phyloP scores from a whole-genome alignment of 2,113 vertebrate species.

The Ophthalmolycus amberensis region DNA sequence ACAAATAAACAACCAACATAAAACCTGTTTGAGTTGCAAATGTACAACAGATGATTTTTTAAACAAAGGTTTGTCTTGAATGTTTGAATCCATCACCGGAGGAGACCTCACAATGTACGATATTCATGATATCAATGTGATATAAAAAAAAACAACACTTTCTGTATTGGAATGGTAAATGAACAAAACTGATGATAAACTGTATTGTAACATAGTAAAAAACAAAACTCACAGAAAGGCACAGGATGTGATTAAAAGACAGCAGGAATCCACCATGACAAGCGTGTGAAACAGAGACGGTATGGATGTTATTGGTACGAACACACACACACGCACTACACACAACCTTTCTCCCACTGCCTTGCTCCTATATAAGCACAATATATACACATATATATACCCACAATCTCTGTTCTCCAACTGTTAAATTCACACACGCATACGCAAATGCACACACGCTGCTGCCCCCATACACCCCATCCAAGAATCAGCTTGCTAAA shows the following conservation, averaged over 20 bases:
- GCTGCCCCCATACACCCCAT: constrained; percentile 60
- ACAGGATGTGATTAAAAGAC: constrained; percentile 80
- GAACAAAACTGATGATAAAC: constrained; percentile 75
- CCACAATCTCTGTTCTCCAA: neutral
- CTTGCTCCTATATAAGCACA: constrained; percentile 38
- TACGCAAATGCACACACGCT: constrained; percentile 42
- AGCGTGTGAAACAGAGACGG: constrained; percentile 48
- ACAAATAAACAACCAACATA: constrained; percentile 74
- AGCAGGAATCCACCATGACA: constrained; percentile 73
- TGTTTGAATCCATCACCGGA: constrained; percentile 82
- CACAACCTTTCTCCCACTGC: constrained; percentile 36
- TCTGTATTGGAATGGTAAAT: constrained; percentile 73
- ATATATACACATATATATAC: constrained; percentile 28
- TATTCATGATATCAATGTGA: constrained; percentile 74
- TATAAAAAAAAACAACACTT: constrained; percentile 59
- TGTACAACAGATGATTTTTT: constrained; percentile 77
- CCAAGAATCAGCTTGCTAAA: constrained; percentile 87
- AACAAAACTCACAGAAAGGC: constrained; percentile 82
- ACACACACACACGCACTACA: constrained; percentile 70
- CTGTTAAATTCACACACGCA: constrained; percentile 36
- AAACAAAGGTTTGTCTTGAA: constrained; percentile 85
- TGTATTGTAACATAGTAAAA: constrained; percentile 76
- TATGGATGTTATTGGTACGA: constrained; percentile 60
- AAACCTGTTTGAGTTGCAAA: constrained; percentile 89
- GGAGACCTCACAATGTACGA: constrained; percentile 70